Evolutionary conservation across 2,888 invertebrate species (phyloP), one percentile per base, ranked within the genome.

Genomic region (Elmis aenea): DNA sequence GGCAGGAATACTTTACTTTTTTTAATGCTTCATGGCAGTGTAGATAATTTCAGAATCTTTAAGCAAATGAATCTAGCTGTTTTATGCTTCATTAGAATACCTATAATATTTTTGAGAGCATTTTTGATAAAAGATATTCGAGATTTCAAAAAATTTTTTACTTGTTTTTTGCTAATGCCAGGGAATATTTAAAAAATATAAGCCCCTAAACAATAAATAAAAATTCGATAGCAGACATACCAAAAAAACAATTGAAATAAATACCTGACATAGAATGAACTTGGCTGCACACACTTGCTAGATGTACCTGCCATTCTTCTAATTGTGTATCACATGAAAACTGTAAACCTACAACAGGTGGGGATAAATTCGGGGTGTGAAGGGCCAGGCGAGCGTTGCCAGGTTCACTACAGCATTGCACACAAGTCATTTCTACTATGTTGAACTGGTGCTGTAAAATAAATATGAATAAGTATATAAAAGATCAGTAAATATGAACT

Each of bases 291-390:
- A 74, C 73, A 46, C 81, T 82, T 8, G 84, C 81, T 51, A 90
- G 74, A 60, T 88, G 81, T 41, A 82, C 80, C 36, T 90, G 76
- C 92, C 92, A 92, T 60, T 92, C 91, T 67, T 91, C 90, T 69
- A 89, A 77, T 66, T 89, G 86, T 44, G 83, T 79, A 67, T 92
- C 91, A 49, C 85, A 82, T 32, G 77, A 72, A 61, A 90, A 91
- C 58, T 87, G 84, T 38, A 92, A 69, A 61, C 81, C 79, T 23
- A 89, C 74, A 4, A 82, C 76, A 35, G 66, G 59, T 40, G 72
- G 74, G 42, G 68, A 70, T 47, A 80, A 73, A 44, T 78, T 74
- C 5, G 86, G 81, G 1, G 83, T 79, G 56, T 86, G 81, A 45
- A 92, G 70, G 10, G 82, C 80, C 42, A 92, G 69, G 45, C 86